phyloP scores from a whole-genome alignment of 2,888 invertebrate species.

The Pilophorus perplexus region DNA sequence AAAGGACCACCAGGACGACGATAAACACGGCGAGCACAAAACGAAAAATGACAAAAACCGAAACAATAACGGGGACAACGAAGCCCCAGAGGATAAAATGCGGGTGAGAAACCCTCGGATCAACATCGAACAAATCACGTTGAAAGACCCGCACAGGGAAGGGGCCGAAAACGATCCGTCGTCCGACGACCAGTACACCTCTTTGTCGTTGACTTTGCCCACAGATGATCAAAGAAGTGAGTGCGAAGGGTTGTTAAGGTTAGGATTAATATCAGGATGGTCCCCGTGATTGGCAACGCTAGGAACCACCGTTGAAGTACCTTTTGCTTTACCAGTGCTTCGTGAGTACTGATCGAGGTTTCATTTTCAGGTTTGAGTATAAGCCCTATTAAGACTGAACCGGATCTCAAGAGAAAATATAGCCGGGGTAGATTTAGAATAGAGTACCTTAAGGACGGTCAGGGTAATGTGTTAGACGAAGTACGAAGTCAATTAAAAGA shows the following conservation, averaged over 20 bases:
- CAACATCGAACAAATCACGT: conserved; percentile 20
- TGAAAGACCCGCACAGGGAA: conserved; percentile 20
- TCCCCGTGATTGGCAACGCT: not conserved
- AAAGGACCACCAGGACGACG: no score
- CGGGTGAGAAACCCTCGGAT: conserved; percentile 20
- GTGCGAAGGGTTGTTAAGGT: not conserved
- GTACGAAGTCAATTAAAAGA: conserved; percentile 76
- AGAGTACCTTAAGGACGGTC: conserved; percentile 28
- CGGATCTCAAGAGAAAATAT: conserved; percentile 31
- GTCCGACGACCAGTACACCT: conserved; percentile 44
- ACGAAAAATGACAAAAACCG: conserved; percentile 28
- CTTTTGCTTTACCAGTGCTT: not conserved
- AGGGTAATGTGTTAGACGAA: conserved; percentile 66
- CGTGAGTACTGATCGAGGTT: not conserved
- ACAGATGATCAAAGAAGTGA: conserved; percentile 39
- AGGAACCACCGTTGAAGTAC: not conserved
- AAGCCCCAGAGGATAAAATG: not conserved
- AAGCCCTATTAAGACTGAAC: conserved; percentile 34
- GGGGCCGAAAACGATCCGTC: conserved; percentile 42
- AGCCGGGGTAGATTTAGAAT: conserved; percentile 33
- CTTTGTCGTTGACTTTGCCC: conserved; percentile 39
- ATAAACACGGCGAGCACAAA: conserved; percentile 8
- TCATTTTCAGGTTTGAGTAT: conserved; percentile 34
- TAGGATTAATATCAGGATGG: not conserved
- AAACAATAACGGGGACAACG: conserved; percentile 4